Conservation (phyloP, 1,140 invertebrate species). For the Atta cephalotes region DNA sequence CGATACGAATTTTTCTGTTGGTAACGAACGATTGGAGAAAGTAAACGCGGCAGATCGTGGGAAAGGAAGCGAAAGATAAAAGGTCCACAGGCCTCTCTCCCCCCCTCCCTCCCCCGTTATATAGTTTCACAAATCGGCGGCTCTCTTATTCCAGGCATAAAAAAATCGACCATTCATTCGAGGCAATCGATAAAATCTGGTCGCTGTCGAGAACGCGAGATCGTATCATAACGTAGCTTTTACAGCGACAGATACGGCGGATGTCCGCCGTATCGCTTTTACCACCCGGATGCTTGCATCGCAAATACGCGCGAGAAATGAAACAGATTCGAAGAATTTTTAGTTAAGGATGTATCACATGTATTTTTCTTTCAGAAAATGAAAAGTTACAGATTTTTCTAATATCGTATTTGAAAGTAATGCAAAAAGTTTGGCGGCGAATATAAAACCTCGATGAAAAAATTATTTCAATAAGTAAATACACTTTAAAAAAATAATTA, state of each 20-base stretch:
- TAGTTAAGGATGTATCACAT: neutral
- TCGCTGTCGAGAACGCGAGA: constrained; percentile 71
- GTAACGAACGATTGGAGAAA: constrained; percentile 14
- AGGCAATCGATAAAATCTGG: constrained; percentile 72
- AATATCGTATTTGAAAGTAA: no score
- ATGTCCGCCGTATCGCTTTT: constrained; percentile 13
- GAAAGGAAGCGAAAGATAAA: constrained; percentile 4
- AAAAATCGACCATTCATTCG: constrained; percentile 71
- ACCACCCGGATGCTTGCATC: constrained; percentile 7
- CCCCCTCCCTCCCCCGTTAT: constrained; percentile 1
- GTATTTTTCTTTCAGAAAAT: no score
- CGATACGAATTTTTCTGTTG: neutral
- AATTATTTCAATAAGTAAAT: no score
- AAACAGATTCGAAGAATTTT: neutral
- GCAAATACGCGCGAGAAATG: constrained; percentile 14
- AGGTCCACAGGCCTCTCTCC: neutral
- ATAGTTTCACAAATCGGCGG: constrained; percentile 66
- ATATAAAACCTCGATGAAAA: no score
- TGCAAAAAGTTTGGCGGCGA: no score
- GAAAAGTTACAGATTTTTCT: no score
- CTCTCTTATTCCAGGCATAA: constrained; percentile 57
- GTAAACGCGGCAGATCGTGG: neutral
- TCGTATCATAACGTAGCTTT: constrained; percentile 69
- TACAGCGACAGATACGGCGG: constrained; percentile 58
- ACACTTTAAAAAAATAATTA: no score